phyloP scores from a whole-genome alignment of 92 coral and sea anemone species.

The Phenganax stokvisi region DNA sequence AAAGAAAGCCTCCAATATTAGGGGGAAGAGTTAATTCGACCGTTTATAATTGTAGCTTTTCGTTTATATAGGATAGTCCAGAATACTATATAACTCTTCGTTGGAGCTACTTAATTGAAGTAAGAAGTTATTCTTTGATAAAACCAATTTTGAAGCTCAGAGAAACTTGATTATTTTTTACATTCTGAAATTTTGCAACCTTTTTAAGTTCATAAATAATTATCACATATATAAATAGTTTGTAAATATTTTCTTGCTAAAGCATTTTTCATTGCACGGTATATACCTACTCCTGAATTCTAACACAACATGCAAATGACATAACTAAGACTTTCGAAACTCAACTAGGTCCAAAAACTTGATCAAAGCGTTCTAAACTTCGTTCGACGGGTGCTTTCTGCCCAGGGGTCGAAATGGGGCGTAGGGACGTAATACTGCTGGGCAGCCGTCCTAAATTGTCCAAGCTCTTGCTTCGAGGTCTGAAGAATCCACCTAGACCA shows the following conservation, averaged over 20 bases:
- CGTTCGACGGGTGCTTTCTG: conserved; percentile 21
- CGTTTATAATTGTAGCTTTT: no score
- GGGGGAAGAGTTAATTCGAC: no score
- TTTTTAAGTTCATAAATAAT: background rate
- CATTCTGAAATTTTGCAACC: no score
- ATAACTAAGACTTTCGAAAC: background rate
- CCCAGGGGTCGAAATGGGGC: background rate
- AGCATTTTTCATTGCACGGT: background rate
- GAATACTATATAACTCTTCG: no score
- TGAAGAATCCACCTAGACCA: conserved; percentile 39
- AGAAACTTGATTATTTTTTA: no score
- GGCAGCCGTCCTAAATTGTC: conserved; percentile 37
- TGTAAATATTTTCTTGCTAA: background rate
- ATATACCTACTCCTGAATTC: background rate
- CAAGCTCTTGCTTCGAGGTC: conserved; percentile 39
- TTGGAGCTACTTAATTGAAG: no score
- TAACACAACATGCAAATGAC: background rate
- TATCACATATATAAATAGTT: background rate
- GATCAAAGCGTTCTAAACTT: conserved; percentile 31
- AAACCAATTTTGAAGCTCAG: no score
- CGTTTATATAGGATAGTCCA: no score
- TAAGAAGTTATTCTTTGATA: no score
- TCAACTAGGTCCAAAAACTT: conserved; percentile 36
- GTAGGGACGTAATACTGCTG: background rate
- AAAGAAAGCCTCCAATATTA: no score